phyloP scores from a whole-genome alignment of 2,797 vertebrate species.

The Rhinophrynus dorsalis region DNA sequence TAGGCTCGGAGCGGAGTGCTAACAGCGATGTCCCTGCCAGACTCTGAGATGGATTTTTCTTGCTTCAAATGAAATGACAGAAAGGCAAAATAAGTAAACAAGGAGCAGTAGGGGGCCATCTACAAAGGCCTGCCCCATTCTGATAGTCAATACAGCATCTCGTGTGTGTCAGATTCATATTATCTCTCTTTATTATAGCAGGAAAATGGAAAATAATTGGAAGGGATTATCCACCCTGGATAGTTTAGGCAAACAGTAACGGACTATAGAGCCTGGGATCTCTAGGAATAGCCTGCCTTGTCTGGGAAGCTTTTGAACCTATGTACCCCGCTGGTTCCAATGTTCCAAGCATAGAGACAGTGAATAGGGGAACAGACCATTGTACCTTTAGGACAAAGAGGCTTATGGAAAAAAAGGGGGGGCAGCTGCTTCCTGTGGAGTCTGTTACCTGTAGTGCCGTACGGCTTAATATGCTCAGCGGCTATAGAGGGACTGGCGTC shows the following conservation, averaged over 20 bases:
- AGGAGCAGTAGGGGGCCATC: background rate
- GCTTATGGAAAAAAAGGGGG: background rate
- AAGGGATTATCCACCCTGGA: background rate
- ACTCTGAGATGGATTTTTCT: background rate
- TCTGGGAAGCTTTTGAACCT: background rate
- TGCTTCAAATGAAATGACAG: constrained; percentile 8
- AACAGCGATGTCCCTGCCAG: background rate
- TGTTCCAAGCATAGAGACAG: background rate
- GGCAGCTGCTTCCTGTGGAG: background rate
- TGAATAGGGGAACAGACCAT: no score
- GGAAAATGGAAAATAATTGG: constrained; percentile 7
- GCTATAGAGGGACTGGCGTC: no score
- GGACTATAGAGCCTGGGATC: background rate
- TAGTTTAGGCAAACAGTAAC: background rate
- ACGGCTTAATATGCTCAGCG: no score
- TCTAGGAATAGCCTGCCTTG: background rate
- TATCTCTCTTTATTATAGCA: background rate
- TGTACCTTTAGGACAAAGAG: background rate
- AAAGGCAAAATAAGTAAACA: constrained; percentile 12
- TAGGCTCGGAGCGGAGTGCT: background rate
- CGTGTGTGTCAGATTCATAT: background rate
- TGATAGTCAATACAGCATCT: background rate
- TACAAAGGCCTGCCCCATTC: constrained; percentile 13
- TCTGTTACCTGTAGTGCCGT: no score
- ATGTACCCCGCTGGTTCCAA: background rate